These are phyloP conservation scores for Hirtodrosophila confusa DNA, from an alignment of 2,888 invertebrate species.

Conservation along the genomic window DNA sequence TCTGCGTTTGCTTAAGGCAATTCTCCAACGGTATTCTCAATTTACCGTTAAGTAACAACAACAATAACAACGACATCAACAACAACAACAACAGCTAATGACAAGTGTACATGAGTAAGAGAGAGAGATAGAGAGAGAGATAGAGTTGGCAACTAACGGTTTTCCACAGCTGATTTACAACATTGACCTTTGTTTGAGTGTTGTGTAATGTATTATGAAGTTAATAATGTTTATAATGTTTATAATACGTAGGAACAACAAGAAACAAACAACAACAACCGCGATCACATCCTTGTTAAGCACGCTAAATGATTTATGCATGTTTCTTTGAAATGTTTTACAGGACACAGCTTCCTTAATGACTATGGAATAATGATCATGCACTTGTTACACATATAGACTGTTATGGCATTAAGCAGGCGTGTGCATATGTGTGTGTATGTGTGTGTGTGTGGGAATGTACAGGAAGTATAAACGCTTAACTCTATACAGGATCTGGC, in stretches of 20 bases:
- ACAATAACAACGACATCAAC: conserved; percentile 18
- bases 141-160: conserved; percentile 5
- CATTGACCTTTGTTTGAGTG: neutral
- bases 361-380: neutral
- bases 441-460: no score
- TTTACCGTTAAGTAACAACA: conserved; percentile 18
- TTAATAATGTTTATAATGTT: neutral
- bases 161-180: neutral
- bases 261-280: conserved; percentile 28
- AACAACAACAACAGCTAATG: neutral
- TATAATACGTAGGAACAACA: conserved; percentile 3
- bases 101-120: no score
- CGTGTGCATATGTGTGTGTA: no score
- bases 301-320: conserved; percentile 12
- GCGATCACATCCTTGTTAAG: conserved; percentile 18
- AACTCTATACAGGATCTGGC: no score
- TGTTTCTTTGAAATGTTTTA: neutral
- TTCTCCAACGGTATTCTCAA: neutral
- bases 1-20: no score
- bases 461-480: no score
- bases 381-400: neutral
- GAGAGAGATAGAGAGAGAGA: neutral
- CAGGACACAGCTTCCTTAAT: neutral
- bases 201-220: conserved; percentile 8
- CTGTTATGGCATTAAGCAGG: neutral